A percentile compares a stretch with the other conserved stretches of the same genome.
Conservation (phyloP, 2,888 invertebrate species). For the Caenorhabditis japonica region DNA sequence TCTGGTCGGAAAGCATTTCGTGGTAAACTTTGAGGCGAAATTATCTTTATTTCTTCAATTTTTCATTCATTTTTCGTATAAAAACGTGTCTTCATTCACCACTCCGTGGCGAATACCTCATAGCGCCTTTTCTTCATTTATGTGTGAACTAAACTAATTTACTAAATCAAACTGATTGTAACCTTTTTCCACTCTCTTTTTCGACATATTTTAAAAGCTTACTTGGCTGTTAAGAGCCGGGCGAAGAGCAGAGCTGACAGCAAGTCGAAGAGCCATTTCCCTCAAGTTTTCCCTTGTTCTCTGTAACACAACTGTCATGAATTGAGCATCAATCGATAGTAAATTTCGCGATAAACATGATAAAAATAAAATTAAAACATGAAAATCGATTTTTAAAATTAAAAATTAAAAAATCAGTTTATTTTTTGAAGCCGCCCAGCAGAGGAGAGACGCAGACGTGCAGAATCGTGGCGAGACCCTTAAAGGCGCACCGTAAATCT, state of each 20-base stretch:
- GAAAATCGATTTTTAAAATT: slow-evolving; percentile 2
- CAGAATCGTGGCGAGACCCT: slow-evolving; percentile 48
- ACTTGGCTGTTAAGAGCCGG: slow-evolving; percentile 59
- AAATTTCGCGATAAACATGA: neutral
- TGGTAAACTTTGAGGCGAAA: too few relatives aligned
- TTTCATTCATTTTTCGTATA: too few relatives aligned
- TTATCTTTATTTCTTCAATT: too few relatives aligned
- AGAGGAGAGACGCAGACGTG: slow-evolving; percentile 32
- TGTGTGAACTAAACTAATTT: too few relatives aligned
- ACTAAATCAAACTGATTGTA: too few relatives aligned
- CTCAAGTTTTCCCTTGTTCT: slow-evolving; percentile 54
- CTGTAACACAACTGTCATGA: slow-evolving; percentile 21
- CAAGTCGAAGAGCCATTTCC: slow-evolving; percentile 60
- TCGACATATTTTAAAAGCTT: neutral
- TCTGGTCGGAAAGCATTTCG: too few relatives aligned
- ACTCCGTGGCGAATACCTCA: too few relatives aligned
- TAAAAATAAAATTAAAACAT: neutral
- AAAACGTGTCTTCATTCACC: too few relatives aligned
- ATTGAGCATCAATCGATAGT: slow-evolving; percentile 14
- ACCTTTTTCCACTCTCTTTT: neutral
- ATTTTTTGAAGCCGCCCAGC: slow-evolving; percentile 52
- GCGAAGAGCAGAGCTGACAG: slow-evolving; percentile 56
- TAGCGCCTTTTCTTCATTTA: too few relatives aligned
- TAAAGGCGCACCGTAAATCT: slow-evolving; percentile 54
- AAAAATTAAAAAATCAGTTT: slow-evolving; percentile 25